A percentile compares a stretch with the other conserved stretches of the same genome.
phyloP scores from a whole-genome alignment of 2,797 vertebrate genomes.

The Chlorospingus flavigularis region DNA sequence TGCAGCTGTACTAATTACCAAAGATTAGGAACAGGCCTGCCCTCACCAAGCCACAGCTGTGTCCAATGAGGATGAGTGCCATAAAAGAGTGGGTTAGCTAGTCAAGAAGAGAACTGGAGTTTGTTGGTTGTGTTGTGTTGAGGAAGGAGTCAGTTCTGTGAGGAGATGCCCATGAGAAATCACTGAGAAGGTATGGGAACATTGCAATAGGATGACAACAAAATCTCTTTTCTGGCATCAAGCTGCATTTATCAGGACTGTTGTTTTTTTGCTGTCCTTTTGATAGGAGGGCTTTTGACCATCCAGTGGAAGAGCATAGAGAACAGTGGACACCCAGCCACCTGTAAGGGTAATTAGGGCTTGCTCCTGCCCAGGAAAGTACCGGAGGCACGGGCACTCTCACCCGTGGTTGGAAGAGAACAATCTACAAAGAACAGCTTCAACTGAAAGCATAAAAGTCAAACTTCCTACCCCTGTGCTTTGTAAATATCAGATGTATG shows the following conservation, averaged over 20 bases:
- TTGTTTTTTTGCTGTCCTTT: background rate
- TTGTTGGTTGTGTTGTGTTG: too few relatives aligned
- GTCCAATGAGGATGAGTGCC: too few relatives aligned
- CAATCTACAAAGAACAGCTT: background rate
- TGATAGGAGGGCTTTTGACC: background rate
- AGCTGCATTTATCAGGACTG: background rate
- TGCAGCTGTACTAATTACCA: too few relatives aligned
- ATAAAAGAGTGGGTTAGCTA: too few relatives aligned
- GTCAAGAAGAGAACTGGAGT: too few relatives aligned
- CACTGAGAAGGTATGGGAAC: too few relatives aligned
- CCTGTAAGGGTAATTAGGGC: background rate
- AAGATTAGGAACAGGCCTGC: too few relatives aligned
- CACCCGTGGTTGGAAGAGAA: background rate
- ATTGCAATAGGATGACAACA: too few relatives aligned
- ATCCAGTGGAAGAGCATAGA: background rate
- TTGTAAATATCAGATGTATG: background rate
- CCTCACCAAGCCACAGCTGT: too few relatives aligned
- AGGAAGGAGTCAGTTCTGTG: too few relatives aligned
- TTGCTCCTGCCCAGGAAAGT: background rate
- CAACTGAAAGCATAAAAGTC: background rate
- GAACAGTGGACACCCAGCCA: background rate
- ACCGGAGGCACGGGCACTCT: background rate
- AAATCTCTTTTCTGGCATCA: background rate
- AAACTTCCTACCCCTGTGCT: background rate
- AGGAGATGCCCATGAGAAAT: too few relatives aligned